Evolutionary conservation across 2,888 invertebrate species (phyloP).

Genomic region (Cataglyphis cursor): DNA sequence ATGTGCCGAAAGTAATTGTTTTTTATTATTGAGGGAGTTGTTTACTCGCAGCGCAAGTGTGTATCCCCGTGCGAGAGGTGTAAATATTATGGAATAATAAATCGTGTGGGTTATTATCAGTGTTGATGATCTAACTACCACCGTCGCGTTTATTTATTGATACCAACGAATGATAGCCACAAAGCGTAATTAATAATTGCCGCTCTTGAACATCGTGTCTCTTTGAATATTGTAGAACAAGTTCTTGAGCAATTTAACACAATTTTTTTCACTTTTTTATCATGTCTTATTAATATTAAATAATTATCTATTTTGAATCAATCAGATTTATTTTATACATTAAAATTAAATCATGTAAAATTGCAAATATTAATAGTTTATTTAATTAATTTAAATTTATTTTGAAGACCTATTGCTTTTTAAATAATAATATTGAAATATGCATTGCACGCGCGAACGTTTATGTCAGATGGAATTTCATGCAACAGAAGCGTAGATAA

Average conservation of each 20-base stretch:
- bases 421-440: neutral
- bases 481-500: neutral
- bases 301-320: neutral
- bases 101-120: constrained; percentile 45
- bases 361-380: neutral
- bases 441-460: neutral
- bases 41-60: constrained; percentile 17
- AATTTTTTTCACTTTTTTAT: neutral
- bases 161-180: constrained; percentile 44
- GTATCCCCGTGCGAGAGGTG: constrained; percentile 3
- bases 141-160: constrained; percentile 49
- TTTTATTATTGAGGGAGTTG: constrained; percentile 64
- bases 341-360: neutral
- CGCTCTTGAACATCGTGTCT: constrained; percentile 19
- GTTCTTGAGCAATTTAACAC: neutral
- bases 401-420: neutral
- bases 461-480: constrained; percentile 3
- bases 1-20: constrained; percentile 82
- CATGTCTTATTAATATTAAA: neutral
- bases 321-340: neutral
- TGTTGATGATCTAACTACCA: constrained; percentile 47
- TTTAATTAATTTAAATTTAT: too few relatives aligned
- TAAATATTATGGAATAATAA: constrained; percentile 38
- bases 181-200: constrained; percentile 37
- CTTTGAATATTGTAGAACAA: neutral